phyloP scores from a whole-genome alignment of 1,140 invertebrate genomes.

The Eufriesea mexicana region DNA sequence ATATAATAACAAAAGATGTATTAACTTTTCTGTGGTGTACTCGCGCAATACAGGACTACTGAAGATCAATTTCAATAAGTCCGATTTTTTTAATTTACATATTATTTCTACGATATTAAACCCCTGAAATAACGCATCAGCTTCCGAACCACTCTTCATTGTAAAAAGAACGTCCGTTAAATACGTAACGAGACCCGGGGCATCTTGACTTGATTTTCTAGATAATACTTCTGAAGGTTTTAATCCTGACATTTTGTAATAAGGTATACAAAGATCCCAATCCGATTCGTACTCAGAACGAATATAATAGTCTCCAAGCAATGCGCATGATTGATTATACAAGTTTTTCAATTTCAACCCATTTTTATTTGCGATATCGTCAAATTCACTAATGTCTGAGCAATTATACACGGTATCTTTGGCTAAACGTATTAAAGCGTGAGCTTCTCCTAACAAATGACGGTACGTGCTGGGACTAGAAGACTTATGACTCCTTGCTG shows the following conservation, averaged over 20 bases:
- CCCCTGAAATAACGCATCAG: slow-evolving; percentile 80
- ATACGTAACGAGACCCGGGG: slow-evolving; percentile 83
- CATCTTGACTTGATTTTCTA: slow-evolving; percentile 73
- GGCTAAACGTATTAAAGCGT: slow-evolving; percentile 84
- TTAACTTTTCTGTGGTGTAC: slow-evolving; percentile 84
- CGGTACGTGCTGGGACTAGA: slow-evolving; percentile 85
- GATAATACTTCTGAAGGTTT: slow-evolving; percentile 81
- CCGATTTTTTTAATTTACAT: slow-evolving; percentile 77
- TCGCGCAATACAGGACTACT: slow-evolving; percentile 83
- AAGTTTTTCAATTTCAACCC: slow-evolving; percentile 81
- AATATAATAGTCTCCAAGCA: slow-evolving; percentile 86
- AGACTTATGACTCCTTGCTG: slow-evolving; percentile 85
- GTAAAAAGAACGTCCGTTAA: slow-evolving; percentile 80
- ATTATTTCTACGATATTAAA: slow-evolving; percentile 83
- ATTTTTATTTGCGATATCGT: slow-evolving; percentile 68
- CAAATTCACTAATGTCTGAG: slow-evolving; percentile 49
- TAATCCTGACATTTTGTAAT: slow-evolving; percentile 84
- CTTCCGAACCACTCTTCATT: slow-evolving; percentile 78
- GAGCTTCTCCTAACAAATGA: slow-evolving; percentile 86
- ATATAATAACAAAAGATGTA: slow-evolving; percentile 77
- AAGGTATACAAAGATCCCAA: slow-evolving; percentile 84
- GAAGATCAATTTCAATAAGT: slow-evolving; percentile 83
- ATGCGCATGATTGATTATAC: slow-evolving; percentile 84
- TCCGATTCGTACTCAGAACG: slow-evolving; percentile 83
- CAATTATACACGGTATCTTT: slow-evolving; percentile 75